Percentiles rank a stretch among this genome's conserved stretches.
These are phyloP conservation scores for Isurus oxyrinchus DNA, from an alignment of 2,113 vertebrate species.

Conservation along the genomic window DNA sequence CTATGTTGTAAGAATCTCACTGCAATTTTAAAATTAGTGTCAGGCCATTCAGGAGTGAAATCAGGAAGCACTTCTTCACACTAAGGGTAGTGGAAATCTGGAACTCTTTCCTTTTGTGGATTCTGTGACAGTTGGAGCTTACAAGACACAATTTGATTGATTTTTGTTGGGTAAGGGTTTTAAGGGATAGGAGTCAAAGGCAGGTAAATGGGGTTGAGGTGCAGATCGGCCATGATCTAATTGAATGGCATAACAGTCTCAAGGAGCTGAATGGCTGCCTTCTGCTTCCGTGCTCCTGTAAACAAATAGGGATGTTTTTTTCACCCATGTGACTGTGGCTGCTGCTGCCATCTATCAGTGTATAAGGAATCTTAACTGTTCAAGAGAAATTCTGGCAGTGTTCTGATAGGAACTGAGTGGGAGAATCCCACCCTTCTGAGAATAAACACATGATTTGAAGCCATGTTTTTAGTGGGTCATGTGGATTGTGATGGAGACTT, in stretches of 20 bases:
- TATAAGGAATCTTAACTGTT: not conserved
- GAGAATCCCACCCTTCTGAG: not conserved
- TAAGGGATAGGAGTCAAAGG: not conserved
- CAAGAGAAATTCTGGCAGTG: not conserved
- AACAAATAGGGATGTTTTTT: not conserved
- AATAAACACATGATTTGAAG: not conserved
- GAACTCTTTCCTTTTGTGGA: not conserved
- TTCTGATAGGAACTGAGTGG: not conserved
- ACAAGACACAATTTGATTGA: not conserved
- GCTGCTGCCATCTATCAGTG: not conserved
- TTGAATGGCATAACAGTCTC: not conserved
- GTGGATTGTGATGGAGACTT: not conserved
- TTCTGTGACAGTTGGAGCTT: not conserved
- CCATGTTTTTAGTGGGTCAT: not conserved
- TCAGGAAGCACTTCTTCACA: not conserved
- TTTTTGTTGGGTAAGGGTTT: not conserved
- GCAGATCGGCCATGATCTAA: not conserved
- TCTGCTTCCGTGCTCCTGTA: not conserved
- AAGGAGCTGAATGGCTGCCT: not conserved
- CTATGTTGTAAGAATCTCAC: not conserved
- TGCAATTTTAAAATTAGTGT: not conserved
- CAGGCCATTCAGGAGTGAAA: not conserved
- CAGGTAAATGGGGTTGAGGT: not conserved
- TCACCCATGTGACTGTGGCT: not conserved
- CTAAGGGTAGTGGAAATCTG: not conserved